Conservation (phyloP, 2,888 invertebrate genomes). For the Ennomos fuscantarius region DNA sequence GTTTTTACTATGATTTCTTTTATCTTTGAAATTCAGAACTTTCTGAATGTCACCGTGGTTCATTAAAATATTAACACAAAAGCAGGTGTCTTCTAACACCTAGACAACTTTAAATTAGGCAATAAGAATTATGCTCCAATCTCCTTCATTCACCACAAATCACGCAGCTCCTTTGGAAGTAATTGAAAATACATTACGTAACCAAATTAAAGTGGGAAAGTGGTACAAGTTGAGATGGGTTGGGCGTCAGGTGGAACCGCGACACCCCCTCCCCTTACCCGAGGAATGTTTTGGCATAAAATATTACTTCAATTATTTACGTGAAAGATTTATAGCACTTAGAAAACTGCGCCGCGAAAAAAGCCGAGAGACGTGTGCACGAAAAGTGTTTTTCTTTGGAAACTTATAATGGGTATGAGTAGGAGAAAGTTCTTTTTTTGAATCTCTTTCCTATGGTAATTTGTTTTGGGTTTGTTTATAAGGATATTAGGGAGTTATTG, state of each 20-base stretch:
- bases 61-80: not conserved
- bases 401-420: constrained; percentile 85
- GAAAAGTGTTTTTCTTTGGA: constrained; percentile 84
- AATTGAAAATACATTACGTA: constrained; percentile 86
- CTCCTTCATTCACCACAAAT: constrained; percentile 79
- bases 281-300: constrained; percentile 85
- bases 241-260: constrained; percentile 77
- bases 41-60: too few relatives aligned
- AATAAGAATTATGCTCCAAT: constrained; percentile 76
- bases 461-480: constrained; percentile 81
- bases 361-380: constrained; percentile 83
- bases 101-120: constrained; percentile 73
- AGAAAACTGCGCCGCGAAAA: constrained; percentile 85
- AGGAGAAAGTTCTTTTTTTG: constrained; percentile 74
- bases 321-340: constrained; percentile 84
- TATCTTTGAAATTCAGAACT: too few relatives aligned
- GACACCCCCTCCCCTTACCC: constrained; percentile 78
- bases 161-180: constrained; percentile 78
- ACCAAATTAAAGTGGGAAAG: constrained; percentile 84
- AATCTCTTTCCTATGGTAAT: constrained; percentile 85
- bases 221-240: constrained; percentile 79
- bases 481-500: constrained; percentile 69
- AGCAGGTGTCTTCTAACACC: constrained; percentile 37
- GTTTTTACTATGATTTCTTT: too few relatives aligned
- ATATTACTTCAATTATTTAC: constrained; percentile 87